These are phyloP conservation scores for Pseudolaguvia tuberculata DNA, from an alignment of 2,113 vertebrate genomes.

Conservation along the genomic window DNA sequence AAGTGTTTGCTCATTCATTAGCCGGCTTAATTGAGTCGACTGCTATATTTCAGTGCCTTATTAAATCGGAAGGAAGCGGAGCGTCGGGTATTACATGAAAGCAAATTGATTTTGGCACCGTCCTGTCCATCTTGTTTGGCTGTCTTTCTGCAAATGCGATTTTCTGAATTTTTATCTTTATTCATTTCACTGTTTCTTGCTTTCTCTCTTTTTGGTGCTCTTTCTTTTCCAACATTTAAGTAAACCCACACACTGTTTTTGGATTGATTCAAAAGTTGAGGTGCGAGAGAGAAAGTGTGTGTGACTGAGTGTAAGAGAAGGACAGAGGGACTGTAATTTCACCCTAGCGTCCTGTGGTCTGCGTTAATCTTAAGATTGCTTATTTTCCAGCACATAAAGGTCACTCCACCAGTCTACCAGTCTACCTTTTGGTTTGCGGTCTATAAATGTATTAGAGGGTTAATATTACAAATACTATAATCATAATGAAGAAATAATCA, in stretches of 20 bases:
- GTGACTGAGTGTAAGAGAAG: not conserved
- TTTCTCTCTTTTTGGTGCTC: not conserved
- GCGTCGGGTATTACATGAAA: slow-evolving; percentile 60
- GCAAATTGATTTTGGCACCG: slow-evolving; percentile 64
- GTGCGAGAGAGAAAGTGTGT: not conserved
- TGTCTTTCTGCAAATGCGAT: slow-evolving; percentile 52
- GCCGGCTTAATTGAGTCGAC: slow-evolving; percentile 58
- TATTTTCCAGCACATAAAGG: not conserved
- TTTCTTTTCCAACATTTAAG: not conserved
- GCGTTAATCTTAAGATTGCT: not conserved
- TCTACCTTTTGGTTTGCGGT: not conserved
- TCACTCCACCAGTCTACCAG: not conserved
- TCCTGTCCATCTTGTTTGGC: slow-evolving; percentile 57
- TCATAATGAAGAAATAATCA: too few relatives aligned
- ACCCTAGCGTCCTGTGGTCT: not conserved
- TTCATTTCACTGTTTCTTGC: not conserved
- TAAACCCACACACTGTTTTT: not conserved
- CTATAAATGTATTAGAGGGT: not conserved
- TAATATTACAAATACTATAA: too few relatives aligned
- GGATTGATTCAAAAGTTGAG: not conserved
- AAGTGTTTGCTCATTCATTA: slow-evolving; percentile 65
- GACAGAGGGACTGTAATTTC: not conserved
- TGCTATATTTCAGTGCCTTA: slow-evolving; percentile 64
- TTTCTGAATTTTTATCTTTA: slow-evolving; percentile 24
- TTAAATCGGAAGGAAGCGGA: slow-evolving; percentile 61